These are phyloP conservation scores for Scaptomyza reducta DNA, from an alignment of 2,888 invertebrate genomes.

Conservation along the genomic window DNA sequence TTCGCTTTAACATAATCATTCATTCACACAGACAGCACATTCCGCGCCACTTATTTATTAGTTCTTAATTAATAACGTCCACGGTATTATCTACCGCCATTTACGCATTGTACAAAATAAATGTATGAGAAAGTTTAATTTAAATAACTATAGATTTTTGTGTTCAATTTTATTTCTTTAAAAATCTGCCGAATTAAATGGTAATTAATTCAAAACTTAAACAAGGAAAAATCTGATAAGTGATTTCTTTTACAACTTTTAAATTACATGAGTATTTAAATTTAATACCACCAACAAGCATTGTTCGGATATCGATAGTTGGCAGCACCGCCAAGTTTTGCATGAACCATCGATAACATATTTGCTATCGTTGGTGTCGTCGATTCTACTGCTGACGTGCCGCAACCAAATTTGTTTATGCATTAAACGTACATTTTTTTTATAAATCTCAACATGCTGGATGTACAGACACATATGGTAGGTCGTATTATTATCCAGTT, in stretches of 20 bases:
- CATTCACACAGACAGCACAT: constrained; percentile 39
- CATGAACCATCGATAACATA: constrained; percentile 5
- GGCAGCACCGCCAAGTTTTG: not conserved
- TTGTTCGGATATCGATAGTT: too few relatives aligned
- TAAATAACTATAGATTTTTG: not conserved
- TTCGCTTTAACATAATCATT: constrained; percentile 36
- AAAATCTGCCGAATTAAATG: too few relatives aligned
- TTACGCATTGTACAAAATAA: constrained; percentile 69
- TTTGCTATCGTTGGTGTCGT: constrained; percentile 2
- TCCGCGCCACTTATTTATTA: constrained; percentile 61
- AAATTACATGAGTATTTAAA: too few relatives aligned
- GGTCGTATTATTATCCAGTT: not conserved
- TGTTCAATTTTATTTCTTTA: too few relatives aligned
- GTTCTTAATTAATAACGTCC: constrained; percentile 47
- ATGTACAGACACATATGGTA: constrained; percentile 85
- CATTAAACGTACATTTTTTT: constrained; percentile 22
- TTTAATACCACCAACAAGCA: not conserved
- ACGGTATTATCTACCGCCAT: constrained; percentile 56
- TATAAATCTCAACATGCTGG: constrained; percentile 75
- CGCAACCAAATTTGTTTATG: constrained; percentile 64
- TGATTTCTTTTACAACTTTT: too few relatives aligned
- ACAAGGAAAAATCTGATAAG: too few relatives aligned
- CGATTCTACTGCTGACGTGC: constrained; percentile 69
- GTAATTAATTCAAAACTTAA: too few relatives aligned
- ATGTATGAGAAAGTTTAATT: constrained; percentile 51